phyloP scores from a whole-genome alignment of 2,797 vertebrate species.

The Pangasius sanitwongsei region DNA sequence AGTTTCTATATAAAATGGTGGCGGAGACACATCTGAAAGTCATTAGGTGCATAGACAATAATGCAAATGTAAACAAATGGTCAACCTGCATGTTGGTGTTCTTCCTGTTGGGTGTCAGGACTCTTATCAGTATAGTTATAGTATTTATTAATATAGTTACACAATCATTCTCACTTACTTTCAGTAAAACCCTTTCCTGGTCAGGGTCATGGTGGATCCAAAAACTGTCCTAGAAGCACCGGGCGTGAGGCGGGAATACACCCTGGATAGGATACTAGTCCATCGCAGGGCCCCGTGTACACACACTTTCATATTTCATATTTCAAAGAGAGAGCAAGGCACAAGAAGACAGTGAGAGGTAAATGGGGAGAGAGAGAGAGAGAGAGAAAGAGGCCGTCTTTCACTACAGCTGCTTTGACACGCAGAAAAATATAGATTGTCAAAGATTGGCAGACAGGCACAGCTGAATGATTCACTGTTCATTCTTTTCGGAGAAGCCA shows the following conservation, averaged over 20 bases:
- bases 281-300: too few species aligned
- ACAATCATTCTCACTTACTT: neutral
- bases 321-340: neutral
- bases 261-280: neutral
- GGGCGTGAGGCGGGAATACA: neutral
- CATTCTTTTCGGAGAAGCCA: neutral
- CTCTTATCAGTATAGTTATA: neutral
- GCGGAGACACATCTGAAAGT: neutral
- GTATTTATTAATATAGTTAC: neutral
- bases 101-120: neutral
- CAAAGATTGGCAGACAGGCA: conserved; percentile 28
- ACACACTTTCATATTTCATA: neutral
- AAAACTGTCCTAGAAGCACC: neutral
- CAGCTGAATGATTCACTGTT: conserved; percentile 12
- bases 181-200: neutral
- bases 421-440: conserved; percentile 37
- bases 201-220: neutral
- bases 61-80: conserved; percentile 14
- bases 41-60: neutral
- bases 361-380: conserved; percentile 1
- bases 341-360: neutral
- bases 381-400: conserved; percentile 16
- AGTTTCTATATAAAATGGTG: neutral
- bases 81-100: neutral
- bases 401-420: conserved; percentile 27